Base-by-base conservation (phyloP, 2,113 vertebrate genomes). In the Strix uralensis region DNA sequence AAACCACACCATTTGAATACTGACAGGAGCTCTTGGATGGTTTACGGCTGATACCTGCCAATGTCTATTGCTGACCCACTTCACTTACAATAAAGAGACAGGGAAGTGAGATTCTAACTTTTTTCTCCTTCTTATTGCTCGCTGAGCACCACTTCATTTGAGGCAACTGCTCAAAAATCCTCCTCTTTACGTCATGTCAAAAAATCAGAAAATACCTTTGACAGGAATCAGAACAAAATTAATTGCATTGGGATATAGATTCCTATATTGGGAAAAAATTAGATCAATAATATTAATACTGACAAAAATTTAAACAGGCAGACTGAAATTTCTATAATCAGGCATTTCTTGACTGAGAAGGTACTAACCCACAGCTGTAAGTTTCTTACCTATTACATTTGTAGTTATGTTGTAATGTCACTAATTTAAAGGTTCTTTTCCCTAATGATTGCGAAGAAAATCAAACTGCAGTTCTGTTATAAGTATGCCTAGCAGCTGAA, bases 121-220 rank as follows among this genome's bases (percentile, higher is more conserved):
- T 46, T 51, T 34, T 27, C 11, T 5, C 9, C 4, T 15, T 9
- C 36, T 36, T 80, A 27, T 1, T 70, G 17, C 26, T 42, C 38
- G 78, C 19, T 63, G 61, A 70, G 36, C 19, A 75, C 17, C 11
- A 46, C 42, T 74, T 67, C 15, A 88, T 38, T 42, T 58, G 26
- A 91, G 9, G 42, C 2, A 61, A 54, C 22, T 14, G 13, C 46
- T 92, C 59, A 82, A 92, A 95, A 93, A 67, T 52, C 49, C 40
- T 81, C 30, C 61, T 10, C 49, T 77, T 77, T 72, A 63, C 5
- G 18, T 82, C 4, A 15, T 27, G 34, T n/a, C 38, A 72, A 61
- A 92, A 97, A 40, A 34, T 49, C 46, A 72, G 58, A 38, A 86
- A 77, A n/a, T 75, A 94, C 16, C 34, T 94, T 85, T 96, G 69